A percentile compares a stretch with the other conserved stretches of the same genome.
Evolutionary conservation across 2,888 invertebrate genomes (phyloP).

Genomic region (Boloria selene): DNA sequence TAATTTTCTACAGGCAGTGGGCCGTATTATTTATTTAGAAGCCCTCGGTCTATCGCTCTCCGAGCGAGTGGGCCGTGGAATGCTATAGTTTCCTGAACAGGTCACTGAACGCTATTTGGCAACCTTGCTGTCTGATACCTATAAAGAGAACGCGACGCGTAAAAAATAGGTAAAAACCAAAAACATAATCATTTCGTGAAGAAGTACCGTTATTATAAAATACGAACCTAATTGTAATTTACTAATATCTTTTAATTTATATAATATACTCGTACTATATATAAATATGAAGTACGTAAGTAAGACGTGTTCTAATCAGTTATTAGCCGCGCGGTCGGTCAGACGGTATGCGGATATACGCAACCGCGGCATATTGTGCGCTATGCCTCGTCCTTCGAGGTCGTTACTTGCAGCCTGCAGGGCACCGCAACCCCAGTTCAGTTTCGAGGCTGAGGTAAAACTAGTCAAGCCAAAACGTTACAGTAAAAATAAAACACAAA

Average conservation of each 20-base stretch:
- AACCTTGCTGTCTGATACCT: conserved; percentile 30
- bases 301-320: conserved; percentile 39
- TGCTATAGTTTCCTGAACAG: conserved; percentile 68
- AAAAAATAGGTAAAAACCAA: background rate
- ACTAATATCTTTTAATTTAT: background rate
- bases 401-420: conserved; percentile 64
- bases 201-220: too few relatives aligned
- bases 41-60: conserved; percentile 39
- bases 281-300: conserved; percentile 1
- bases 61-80: conserved; percentile 52
- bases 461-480: background rate
- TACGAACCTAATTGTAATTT: too few relatives aligned
- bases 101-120: conserved; percentile 43
- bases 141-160: background rate
- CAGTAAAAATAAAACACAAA: too few relatives aligned
- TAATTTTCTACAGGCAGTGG: conserved; percentile 34
- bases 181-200: background rate
- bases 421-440: conserved; percentile 36
- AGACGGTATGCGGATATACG: conserved; percentile 75
- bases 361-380: conserved; percentile 54
- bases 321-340: conserved; percentile 50
- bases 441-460: background rate
- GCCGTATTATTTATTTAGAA: conserved; percentile 38
- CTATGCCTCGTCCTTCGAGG: conserved; percentile 69
- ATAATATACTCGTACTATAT: background rate